Percentiles rank a stretch among this genome's conserved stretches.
Evolutionary conservation across 2,113 vertebrate species (phyloP).

Genomic region (Syngnathus typhle): DNA sequence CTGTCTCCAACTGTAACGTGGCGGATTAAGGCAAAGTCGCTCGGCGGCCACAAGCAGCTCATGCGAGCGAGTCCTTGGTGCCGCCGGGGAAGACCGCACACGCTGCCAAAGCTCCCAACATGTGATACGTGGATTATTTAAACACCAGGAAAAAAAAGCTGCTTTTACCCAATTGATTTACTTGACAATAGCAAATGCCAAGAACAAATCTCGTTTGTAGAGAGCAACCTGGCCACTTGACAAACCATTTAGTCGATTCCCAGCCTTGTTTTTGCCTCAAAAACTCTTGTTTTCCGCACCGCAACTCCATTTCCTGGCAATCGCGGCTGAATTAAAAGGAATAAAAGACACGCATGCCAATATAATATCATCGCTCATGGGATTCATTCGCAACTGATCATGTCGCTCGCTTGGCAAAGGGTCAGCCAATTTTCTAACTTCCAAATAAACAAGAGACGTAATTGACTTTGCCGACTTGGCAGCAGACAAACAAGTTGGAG

Average conservation of each 20-base stretch:
- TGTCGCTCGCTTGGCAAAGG: constrained; percentile 49
- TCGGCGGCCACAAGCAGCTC: constrained; percentile 20
- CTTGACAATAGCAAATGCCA: constrained; percentile 20
- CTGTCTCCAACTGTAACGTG: constrained; percentile 23
- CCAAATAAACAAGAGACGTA: constrained; percentile 52
- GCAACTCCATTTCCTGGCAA: constrained; percentile 45
- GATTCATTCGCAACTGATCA: constrained; percentile 59
- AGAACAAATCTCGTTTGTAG: constrained; percentile 25
- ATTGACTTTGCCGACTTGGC: constrained; percentile 56
- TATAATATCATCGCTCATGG: constrained; percentile 44
- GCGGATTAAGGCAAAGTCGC: constrained; percentile 32
- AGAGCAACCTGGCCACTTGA: constrained; percentile 25
- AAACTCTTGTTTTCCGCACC: constrained; percentile 37
- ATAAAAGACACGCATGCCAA: constrained; percentile 27
- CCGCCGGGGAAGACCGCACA: neutral
- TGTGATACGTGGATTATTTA: constrained; percentile 19
- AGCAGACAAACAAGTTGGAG: constrained; percentile 27
- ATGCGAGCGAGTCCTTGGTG: no score
- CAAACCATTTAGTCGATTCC: constrained; percentile 47
- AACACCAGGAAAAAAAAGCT: constrained; percentile 5
- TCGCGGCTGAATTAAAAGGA: constrained; percentile 23
- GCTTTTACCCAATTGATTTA: constrained; percentile 20
- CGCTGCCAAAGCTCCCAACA: constrained; percentile 1
- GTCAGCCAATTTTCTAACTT: constrained; percentile 44
- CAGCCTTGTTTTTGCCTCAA: constrained; percentile 33